These are phyloP conservation scores for Caenorhabditis wallacei DNA, from an alignment of 2,888 invertebrate species.

Conservation along the genomic window DNA sequence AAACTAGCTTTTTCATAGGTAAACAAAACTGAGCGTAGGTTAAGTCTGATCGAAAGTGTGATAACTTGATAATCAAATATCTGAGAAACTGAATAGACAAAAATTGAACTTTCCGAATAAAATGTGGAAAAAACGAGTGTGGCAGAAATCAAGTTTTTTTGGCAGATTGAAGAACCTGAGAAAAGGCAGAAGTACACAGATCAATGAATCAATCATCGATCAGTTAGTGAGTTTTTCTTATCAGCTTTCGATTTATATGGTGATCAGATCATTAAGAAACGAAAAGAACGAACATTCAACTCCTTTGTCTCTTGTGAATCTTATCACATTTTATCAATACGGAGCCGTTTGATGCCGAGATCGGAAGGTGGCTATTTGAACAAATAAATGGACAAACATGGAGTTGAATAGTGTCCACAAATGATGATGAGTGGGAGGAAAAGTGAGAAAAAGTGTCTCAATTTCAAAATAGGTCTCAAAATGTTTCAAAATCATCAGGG, in stretches of 20 bases:
- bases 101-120: conserved; percentile 29
- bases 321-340: conserved; percentile 52
- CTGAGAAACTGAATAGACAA: background rate
- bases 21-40: conserved; percentile 19
- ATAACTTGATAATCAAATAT: conserved; percentile 32
- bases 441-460: conserved; percentile 10
- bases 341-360: conserved; percentile 40
- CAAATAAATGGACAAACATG: conserved; percentile 45
- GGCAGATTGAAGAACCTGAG: background rate
- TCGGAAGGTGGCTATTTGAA: conserved; percentile 33
- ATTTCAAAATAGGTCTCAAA: background rate
- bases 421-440: conserved; percentile 7
- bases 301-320: conserved; percentile 2
- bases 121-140: conserved; percentile 29
- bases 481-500: too few relatives aligned
- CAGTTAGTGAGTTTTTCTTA: conserved; percentile 8
- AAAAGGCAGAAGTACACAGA: conserved; percentile 10
- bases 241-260: conserved; percentile 8
- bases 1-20: conserved; percentile 26
- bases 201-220: conserved; percentile 25
- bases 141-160: conserved; percentile 33
- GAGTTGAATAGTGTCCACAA: conserved; percentile 7
- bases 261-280: conserved; percentile 5
- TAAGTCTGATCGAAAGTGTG: conserved; percentile 28
- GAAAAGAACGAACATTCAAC: conserved; percentile 5